phyloP scores from a whole-genome alignment of 2,888 invertebrate species.

The Margaritifera margaritifera region DNA sequence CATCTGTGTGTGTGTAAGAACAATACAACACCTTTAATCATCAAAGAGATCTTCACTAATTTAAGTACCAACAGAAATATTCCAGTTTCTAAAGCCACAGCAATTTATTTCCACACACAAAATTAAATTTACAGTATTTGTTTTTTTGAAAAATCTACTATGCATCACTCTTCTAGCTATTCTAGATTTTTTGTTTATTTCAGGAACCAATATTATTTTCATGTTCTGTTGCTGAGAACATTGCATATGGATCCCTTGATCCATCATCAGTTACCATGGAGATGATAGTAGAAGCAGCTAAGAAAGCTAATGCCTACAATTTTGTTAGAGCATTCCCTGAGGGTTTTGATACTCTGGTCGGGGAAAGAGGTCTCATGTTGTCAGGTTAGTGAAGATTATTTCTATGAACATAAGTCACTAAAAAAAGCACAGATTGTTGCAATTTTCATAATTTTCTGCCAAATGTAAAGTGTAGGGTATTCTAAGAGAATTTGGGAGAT shows the following conservation, averaged over 20 bases:
- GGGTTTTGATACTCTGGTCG: slow-evolving; percentile 88
- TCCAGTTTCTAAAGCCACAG: too few species aligned
- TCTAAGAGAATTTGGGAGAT: too few species aligned
- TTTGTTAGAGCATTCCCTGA: slow-evolving; percentile 81
- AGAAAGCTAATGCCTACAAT: slow-evolving; percentile 88
- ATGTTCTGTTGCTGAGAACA: slow-evolving; percentile 85
- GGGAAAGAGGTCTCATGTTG: slow-evolving; percentile 90
- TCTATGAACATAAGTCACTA: neutral
- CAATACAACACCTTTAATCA: too few species aligned
- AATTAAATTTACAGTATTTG: too few species aligned
- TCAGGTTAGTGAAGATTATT: slow-evolving; percentile 78
- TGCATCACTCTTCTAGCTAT: too few species aligned
- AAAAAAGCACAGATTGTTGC: neutral
- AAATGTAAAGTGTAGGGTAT: neutral
- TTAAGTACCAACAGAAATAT: too few species aligned
- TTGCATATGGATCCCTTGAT: slow-evolving; percentile 83
- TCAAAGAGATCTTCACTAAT: too few species aligned
- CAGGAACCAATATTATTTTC: slow-evolving; percentile 95
- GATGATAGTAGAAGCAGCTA: slow-evolving; percentile 79
- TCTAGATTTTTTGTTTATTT: slow-evolving; percentile 43
- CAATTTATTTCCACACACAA: too few species aligned
- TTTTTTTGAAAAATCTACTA: neutral
- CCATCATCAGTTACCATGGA: slow-evolving; percentile 75
- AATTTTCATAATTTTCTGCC: neutral
- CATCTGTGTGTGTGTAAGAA: too few species aligned